These are phyloP conservation scores for Pseudococcus longispinus DNA, from an alignment of 2,888 invertebrate genomes.

Conservation along the genomic window DNA sequence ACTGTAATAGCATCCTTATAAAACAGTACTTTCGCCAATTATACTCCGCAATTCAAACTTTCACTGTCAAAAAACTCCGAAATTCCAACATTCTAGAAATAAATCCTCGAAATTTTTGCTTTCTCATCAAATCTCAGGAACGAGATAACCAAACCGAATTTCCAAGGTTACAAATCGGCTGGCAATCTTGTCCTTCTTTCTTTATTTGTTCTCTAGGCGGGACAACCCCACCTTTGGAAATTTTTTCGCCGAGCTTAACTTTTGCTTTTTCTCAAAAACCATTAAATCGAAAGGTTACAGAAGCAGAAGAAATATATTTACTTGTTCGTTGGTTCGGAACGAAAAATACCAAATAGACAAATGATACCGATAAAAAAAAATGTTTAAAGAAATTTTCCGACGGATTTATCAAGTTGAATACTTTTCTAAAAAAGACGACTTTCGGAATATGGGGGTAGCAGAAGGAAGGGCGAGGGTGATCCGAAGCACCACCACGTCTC, in stretches of 20 bases:
- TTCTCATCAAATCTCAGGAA: background rate
- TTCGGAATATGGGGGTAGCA: background rate
- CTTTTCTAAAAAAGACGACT: conserved; percentile 43
- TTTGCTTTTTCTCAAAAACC: conserved; percentile 45
- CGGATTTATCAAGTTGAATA: conserved; percentile 55
- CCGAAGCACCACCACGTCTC: background rate
- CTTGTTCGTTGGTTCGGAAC: conserved; percentile 55
- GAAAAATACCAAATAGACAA: conserved; percentile 54
- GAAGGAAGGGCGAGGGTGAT: background rate
- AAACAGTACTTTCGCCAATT: too few relatives aligned
- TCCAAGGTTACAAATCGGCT: background rate
- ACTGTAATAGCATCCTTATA: too few relatives aligned
- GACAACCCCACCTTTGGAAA: background rate
- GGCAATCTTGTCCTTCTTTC: background rate
- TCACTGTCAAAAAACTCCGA: too few relatives aligned
- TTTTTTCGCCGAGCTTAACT: background rate
- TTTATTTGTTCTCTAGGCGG: background rate
- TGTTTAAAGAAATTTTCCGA: conserved; percentile 57
- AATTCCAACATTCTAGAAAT: too few relatives aligned
- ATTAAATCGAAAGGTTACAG: conserved; percentile 56
- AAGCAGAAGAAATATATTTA: conserved; percentile 56
- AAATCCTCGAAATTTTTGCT: too few relatives aligned
- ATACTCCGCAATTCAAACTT: too few relatives aligned
- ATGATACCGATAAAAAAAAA: conserved; percentile 54
- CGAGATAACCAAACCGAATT: background rate